Evolutionary conservation across 1,140 invertebrate genomes (phyloP), one percentile per base, ranked within the genome.

Genomic region (Heliconius melpomene): DNA sequence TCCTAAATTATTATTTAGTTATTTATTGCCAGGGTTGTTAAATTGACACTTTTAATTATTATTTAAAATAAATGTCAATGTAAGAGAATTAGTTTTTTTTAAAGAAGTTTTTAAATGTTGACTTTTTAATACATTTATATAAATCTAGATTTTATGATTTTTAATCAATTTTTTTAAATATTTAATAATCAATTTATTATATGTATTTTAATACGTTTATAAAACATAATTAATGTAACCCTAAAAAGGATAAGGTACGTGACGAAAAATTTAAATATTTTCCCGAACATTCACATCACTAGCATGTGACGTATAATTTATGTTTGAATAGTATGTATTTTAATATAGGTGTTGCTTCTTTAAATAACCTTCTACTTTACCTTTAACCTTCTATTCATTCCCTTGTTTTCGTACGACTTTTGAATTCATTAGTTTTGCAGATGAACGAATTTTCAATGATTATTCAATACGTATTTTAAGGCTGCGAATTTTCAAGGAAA

Each of bases 351-450:
- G 60, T 66, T 29, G 60, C 60, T 57, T 74, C 38, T 18, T 32
- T 60, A 32, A 79, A 60, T 74, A 57, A 36, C 32, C 32, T 36
- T 36, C 32, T 36, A 36, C 32, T 36, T 36, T 36, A 36, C 32
- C 32, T 36, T 7, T 13, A 73, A 79, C 78, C 78, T 79, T 75
- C 46, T n/a, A 26, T 2, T 20, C 52, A 71, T 79, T 79, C 66
- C 74, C 74, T 79, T 79, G 78, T 72, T 78, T 78, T 23, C 38
- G 57, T 79, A 79, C 78, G 60, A 66, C 50, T 40, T 72, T 74
- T 71, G 78, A 79, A 79, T 79, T 72, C 57, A 9, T 75, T 74
- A 79, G 50, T 78, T 46, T 75, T 23, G 77, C 46, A 78, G 23
- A 66, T 57, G 23, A 29, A 73, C 26, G 52, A 78, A 40, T 74